Base-by-base conservation (phyloP, 2,888 invertebrate genomes). In the Lasioglossum malachurum region DNA sequence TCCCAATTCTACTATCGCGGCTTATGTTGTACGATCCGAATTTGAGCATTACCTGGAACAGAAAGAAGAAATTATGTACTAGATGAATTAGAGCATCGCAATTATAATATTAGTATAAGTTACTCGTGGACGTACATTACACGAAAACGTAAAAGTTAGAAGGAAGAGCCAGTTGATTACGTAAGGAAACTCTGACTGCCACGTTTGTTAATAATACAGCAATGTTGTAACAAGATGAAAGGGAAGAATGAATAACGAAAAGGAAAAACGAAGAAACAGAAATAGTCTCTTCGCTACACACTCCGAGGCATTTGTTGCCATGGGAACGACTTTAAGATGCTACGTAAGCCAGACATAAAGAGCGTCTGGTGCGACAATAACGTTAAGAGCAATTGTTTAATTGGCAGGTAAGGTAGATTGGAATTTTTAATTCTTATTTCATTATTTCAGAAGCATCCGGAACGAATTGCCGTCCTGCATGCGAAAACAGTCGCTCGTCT, bases 1-100 rank as follows among this genome's bases (percentile, higher is more conserved):
- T 23, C 23, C 35, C 67, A 8, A 38, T 67, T 67, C 8, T 67
- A 67, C 23, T 67, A 38, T 35, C 35, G 67, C 35, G 67, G 35
- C 10, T 23, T 38, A 35, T 35, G 8, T 46, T 23, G 41, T 31
- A 67, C 23, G n/a, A 46, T 49, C 44, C 64, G 41, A 77, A 46
- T 31, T 38, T 76, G 64, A 31, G 16, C 35, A 77, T 77, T 77
- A 77, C 76, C 76, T 77, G 76, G 44, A 77, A 35, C 71, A 64
- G 38, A 82, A 74, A 82, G 14, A 38, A 23, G 4, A 49, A 38
- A 31, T 64, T 31, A 31, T 64, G 31, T 31, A 64, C 10, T 57
- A 12, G n/a, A n/a, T 57, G 10, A 57, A 57, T 57, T n/a, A 12
- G 12, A 57, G 7, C 57, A n/a, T 53, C 8, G 0, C 1, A n/a